Percentiles rank a stretch among this genome's conserved stretches.
Evolutionary conservation across 2,888 invertebrate species (phyloP).

Genomic region (Biston betularia): DNA sequence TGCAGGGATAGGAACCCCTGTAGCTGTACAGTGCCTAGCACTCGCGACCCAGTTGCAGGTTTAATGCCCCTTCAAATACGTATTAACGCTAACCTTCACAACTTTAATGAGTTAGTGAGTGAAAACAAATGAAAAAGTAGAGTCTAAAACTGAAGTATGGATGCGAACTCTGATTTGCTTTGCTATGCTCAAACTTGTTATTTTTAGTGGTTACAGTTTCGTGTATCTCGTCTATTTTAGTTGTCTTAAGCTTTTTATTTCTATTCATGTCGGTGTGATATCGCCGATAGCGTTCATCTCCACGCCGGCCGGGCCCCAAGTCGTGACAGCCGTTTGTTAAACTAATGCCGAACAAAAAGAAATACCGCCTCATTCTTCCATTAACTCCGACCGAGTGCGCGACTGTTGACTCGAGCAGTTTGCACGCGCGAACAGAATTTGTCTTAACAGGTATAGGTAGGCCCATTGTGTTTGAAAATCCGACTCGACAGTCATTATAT

Average conservation of each 20-base stretch:
- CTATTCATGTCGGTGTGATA: slow-evolving; percentile 27
- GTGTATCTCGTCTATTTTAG: slow-evolving; percentile 17
- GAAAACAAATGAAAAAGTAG: too few relatives aligned
- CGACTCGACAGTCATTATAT: slow-evolving; percentile 45
- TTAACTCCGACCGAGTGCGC: slow-evolving; percentile 66
- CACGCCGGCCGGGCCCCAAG: slow-evolving; percentile 62
- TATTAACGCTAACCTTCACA: neutral
- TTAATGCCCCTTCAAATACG: neutral
- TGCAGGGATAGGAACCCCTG: too few relatives aligned
- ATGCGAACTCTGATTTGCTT: neutral
- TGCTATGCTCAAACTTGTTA: neutral
- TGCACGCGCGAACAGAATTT: slow-evolving; percentile 74
- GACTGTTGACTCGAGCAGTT: slow-evolving; percentile 74
- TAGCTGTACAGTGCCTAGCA: too few relatives aligned
- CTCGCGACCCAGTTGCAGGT: neutral
- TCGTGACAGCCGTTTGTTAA: slow-evolving; percentile 81
- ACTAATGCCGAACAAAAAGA: slow-evolving; percentile 79
- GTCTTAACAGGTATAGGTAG: slow-evolving; percentile 50
- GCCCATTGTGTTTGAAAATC: slow-evolving; percentile 69
- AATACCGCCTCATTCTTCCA: slow-evolving; percentile 71
- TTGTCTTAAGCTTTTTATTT: slow-evolving; percentile 24
- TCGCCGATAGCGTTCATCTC: slow-evolving; percentile 28
- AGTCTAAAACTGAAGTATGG: neutral
- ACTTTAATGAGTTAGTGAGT: too few relatives aligned
- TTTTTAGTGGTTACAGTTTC: slow-evolving; percentile 14